phyloP scores from a whole-genome alignment of 2,113 vertebrate genomes.

The Clarias batrachus region DNA sequence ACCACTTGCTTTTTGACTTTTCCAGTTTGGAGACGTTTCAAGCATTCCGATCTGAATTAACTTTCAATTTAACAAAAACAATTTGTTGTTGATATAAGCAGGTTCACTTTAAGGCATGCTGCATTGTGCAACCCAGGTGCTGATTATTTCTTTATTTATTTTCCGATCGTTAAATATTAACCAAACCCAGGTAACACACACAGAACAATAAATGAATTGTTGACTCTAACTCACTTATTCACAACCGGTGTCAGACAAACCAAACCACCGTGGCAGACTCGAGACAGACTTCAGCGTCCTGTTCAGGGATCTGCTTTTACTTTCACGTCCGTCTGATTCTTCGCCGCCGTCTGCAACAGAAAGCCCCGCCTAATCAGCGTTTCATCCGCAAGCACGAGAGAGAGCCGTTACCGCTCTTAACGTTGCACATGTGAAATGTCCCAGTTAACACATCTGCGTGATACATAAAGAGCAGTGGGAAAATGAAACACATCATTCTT shows the following conservation, averaged over 20 bases:
- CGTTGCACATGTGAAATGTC: background rate
- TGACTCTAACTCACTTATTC: background rate
- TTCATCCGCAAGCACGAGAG: background rate
- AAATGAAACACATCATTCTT: background rate
- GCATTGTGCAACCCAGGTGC: background rate
- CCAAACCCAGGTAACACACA: background rate
- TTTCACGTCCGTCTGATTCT: background rate
- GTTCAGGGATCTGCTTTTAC: background rate
- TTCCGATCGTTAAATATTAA: background rate
- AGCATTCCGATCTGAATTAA: background rate
- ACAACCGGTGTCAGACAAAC: background rate
- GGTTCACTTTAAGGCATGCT: background rate
- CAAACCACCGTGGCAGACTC: background rate
- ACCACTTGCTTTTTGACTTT: background rate
- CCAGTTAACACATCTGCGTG: background rate
- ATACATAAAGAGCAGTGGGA: background rate
- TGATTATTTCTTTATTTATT: background rate
- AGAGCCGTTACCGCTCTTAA: background rate
- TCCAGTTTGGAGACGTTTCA: background rate
- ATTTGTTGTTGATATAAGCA: background rate
- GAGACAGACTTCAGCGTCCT: background rate
- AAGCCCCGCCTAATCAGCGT: background rate
- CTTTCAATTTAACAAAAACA: too few species aligned
- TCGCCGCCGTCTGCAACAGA: background rate
- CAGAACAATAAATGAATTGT: background rate